Conservation (phyloP, 2,888 invertebrate genomes). For the Oasisia sp. region DNA sequence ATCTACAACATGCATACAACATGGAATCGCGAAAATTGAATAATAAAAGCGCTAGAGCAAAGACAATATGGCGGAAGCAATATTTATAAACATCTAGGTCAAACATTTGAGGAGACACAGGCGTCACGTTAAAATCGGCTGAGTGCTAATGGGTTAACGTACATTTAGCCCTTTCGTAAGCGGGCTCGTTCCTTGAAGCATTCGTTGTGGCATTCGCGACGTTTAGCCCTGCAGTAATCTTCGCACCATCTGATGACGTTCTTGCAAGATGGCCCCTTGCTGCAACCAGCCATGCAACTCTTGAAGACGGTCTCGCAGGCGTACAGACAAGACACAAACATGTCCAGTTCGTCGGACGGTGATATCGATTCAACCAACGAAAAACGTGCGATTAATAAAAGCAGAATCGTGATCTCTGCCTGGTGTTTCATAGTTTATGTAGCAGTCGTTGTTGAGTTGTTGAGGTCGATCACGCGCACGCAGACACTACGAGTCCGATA, state of each 20-base stretch:
- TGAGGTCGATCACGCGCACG: neutral
- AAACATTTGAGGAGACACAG: too few species aligned
- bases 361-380: neutral
- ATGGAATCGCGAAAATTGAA: too few species aligned
- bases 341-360: neutral
- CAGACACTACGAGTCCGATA: too few species aligned
- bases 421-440: neutral
- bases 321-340: neutral
- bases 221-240: neutral
- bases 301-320: neutral
- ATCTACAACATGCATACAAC: too few species aligned
- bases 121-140: too few species aligned
- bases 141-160: too few species aligned
- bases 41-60: too few species aligned
- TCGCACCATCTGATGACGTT: constrained; percentile 6
- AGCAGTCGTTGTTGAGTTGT: neutral
- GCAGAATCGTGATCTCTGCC: neutral
- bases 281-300: neutral
- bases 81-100: too few species aligned
- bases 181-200: neutral
- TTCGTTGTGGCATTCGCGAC: neutral
- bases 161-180: neutral
- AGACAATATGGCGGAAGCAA: too few species aligned
- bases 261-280: neutral
- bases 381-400: neutral